phyloP scores from a whole-genome alignment of 2,888 invertebrate genomes.

The Sesia bembeciformis region DNA sequence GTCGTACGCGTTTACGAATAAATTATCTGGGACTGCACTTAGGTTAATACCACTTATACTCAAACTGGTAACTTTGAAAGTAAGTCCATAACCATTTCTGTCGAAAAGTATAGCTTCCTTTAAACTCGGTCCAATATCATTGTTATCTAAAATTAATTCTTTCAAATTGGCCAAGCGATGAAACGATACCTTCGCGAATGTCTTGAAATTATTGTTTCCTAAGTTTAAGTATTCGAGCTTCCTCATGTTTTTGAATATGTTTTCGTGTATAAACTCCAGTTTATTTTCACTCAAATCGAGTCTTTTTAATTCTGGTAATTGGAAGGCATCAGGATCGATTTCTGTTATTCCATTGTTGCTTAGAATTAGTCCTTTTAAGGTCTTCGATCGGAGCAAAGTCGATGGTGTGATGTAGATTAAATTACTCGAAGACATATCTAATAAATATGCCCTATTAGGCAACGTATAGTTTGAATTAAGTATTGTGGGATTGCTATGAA shows the following conservation, averaged over 20 bases:
- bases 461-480: constrained; percentile 25
- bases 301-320: constrained; percentile 37
- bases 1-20: constrained; percentile 57
- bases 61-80: constrained; percentile 37
- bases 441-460: constrained; percentile 30
- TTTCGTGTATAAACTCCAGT: constrained; percentile 41
- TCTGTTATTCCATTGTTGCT: constrained; percentile 39
- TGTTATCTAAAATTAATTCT: constrained; percentile 57
- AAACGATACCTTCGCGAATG: constrained; percentile 46
- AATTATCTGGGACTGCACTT: constrained; percentile 42
- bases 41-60: constrained; percentile 45
- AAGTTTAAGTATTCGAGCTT: constrained; percentile 56
- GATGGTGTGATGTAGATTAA: constrained; percentile 28
- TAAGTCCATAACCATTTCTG: constrained; percentile 43
- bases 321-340: constrained; percentile 34
- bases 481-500: constrained; percentile 21
- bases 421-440: constrained; percentile 51
- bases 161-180: constrained; percentile 46
- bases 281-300: constrained; percentile 57
- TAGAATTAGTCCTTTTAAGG: constrained; percentile 34
- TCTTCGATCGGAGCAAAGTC: constrained; percentile 28
- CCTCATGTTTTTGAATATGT: constrained; percentile 43
- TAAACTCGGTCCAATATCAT: constrained; percentile 47
- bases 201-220: constrained; percentile 52
- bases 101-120: constrained; percentile 44